Conservation (phyloP, 2,797 vertebrate genomes). For the Hyperoplus immaculatus region DNA sequence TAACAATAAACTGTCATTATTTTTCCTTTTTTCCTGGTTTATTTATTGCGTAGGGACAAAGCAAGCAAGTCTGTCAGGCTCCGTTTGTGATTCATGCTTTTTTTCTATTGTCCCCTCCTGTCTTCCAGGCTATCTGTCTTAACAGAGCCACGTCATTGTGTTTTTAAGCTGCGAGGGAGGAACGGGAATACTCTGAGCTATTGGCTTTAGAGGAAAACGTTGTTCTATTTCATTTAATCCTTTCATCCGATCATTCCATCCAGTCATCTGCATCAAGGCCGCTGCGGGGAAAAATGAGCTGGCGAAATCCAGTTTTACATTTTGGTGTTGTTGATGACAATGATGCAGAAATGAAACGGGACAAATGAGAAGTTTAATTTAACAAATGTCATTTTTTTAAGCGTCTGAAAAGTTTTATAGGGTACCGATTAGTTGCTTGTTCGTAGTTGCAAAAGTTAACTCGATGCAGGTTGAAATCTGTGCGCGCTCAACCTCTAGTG, state of each 20-base stretch:
- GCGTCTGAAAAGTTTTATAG: too few species aligned
- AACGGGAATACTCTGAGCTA: constrained; percentile 13
- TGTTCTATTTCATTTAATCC: constrained; percentile 55
- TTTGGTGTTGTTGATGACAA: background rate
- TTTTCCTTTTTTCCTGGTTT: background rate
- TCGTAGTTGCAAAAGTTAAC: too few species aligned
- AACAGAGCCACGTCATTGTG: constrained; percentile 11
- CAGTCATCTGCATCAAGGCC: constrained; percentile 26
- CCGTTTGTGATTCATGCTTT: constrained; percentile 38
- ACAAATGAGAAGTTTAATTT: background rate
- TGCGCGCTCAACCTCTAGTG: too few species aligned
- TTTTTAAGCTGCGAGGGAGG: constrained; percentile 6
- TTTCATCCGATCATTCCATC: constrained; percentile 40
- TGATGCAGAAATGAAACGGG: constrained; percentile 28
- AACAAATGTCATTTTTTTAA: too few species aligned
- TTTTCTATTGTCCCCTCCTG: constrained; percentile 23
- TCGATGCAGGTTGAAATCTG: too few species aligned
- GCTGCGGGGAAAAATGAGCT: constrained; percentile 20
- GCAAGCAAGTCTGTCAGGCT: constrained; percentile 19
- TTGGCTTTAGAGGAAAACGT: constrained; percentile 30
- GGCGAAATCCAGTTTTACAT: background rate
- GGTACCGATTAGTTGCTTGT: too few species aligned
- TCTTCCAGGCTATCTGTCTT: constrained; percentile 31
- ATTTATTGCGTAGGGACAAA: constrained; percentile 4
- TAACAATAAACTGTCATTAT: constrained; percentile 17